These are phyloP conservation scores for Nowickia ferox DNA, from an alignment of 2,888 invertebrate genomes.

Conservation along the genomic window DNA sequence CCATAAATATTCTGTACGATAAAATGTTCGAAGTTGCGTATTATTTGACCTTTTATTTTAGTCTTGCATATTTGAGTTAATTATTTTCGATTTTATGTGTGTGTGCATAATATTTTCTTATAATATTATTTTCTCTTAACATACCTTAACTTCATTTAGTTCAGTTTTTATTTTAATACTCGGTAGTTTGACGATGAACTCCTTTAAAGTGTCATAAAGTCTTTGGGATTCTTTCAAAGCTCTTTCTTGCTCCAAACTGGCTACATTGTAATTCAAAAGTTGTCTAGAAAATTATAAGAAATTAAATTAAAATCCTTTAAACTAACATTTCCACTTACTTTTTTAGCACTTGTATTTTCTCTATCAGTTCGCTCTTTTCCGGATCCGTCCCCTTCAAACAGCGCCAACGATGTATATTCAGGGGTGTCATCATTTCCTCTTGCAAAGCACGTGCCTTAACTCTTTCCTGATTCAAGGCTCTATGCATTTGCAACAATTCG, in stretches of 20 bases:
- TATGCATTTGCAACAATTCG: conserved; percentile 88
- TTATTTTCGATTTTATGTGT: too few species aligned
- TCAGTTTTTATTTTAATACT: conserved; percentile 81
- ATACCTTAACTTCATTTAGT: conserved; percentile 81
- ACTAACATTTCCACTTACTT: conserved; percentile 84
- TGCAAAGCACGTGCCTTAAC: conserved; percentile 93
- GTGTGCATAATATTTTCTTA: neutral
- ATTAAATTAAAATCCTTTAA: neutral
- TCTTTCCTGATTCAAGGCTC: conserved; percentile 91
- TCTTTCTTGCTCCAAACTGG: conserved; percentile 79
- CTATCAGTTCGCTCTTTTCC: conserved; percentile 90
- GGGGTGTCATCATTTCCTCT: conserved; percentile 94
- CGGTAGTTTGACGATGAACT: conserved; percentile 82
- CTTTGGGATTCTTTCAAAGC: conserved; percentile 80
- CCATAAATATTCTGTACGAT: too few species aligned
- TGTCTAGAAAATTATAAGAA: conserved; percentile 76
- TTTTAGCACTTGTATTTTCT: conserved; percentile 92
- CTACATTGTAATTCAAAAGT: conserved; percentile 80
- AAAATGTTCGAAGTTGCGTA: too few species aligned
- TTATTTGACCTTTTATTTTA: too few species aligned
- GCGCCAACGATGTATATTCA: conserved; percentile 96
- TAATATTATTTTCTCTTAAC: neutral
- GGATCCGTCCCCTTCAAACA: conserved; percentile 95
- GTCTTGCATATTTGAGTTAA: too few species aligned
- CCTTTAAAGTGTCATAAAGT: conserved; percentile 80